Evolutionary conservation across 2,888 invertebrate species (phyloP).

Genomic region (Megalurothrips usitatus): DNA sequence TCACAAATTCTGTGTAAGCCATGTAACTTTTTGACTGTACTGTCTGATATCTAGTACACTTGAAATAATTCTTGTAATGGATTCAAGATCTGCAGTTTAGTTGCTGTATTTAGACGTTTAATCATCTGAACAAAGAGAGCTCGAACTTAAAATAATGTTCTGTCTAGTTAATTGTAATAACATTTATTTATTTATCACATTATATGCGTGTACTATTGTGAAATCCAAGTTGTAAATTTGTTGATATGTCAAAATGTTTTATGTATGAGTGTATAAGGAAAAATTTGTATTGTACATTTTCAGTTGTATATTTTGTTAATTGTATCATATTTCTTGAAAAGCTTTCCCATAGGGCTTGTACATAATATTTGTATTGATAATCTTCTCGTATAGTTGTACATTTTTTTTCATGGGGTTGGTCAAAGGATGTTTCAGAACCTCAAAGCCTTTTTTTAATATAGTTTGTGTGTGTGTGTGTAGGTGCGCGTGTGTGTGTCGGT

Average conservation of each 20-base stretch:
- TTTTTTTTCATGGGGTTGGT: neutral
- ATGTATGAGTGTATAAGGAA: neutral
- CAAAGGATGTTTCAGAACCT: neutral
- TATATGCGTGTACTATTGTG: neutral
- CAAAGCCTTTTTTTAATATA: neutral
- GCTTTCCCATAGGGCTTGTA: neutral
- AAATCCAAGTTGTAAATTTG: constrained; percentile 10
- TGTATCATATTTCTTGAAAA: neutral
- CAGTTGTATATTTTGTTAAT: constrained; percentile 17
- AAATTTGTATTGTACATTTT: constrained; percentile 17
- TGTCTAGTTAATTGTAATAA: constrained; percentile 5
- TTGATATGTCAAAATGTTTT: constrained; percentile 5
- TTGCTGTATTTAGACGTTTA: neutral
- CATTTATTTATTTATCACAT: constrained; percentile 20
- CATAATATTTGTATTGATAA: neutral
- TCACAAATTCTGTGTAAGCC: neutral
- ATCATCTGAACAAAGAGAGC: neutral
- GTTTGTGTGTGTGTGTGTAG: neutral
- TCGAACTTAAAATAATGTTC: neutral
- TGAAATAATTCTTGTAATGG: neutral
- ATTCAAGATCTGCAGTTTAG: neutral
- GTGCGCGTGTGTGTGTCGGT: neutral
- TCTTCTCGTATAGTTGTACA: neutral
- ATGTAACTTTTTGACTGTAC: neutral
- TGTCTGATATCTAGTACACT: neutral